phyloP scores from a whole-genome alignment of 2,888 invertebrate genomes.

The Lithophane leautieri region DNA sequence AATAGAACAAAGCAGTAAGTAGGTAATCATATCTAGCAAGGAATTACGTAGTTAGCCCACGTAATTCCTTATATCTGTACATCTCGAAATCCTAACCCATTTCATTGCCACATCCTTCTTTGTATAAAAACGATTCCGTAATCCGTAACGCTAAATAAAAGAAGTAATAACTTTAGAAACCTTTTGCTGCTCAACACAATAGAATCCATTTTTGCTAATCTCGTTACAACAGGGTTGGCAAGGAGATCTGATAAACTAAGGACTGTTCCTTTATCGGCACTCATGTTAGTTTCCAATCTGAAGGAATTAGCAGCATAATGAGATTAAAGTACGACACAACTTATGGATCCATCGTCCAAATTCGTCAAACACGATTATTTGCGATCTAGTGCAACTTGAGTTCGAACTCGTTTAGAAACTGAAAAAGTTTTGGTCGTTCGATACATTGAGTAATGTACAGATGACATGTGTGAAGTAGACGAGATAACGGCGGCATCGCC shows the following conservation, averaged over 20 bases:
- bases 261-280: constrained; percentile 5
- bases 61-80: constrained; percentile 12
- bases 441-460: constrained; percentile 36
- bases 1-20: background rate
- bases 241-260: constrained; percentile 48
- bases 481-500: constrained; percentile 73
- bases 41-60: background rate
- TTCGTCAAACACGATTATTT: background rate
- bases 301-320: constrained; percentile 25
- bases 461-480: constrained; percentile 68
- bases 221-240: constrained; percentile 48
- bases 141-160: constrained; percentile 52
- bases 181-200: constrained; percentile 54
- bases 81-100: constrained; percentile 27
- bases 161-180: constrained; percentile 51
- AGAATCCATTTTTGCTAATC: constrained; percentile 59
- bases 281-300: background rate
- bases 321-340: background rate
- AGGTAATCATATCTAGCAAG: background rate
- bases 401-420: background rate
- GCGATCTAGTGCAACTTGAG: background rate
- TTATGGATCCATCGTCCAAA: background rate
- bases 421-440: background rate
- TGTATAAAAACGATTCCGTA: constrained; percentile 33
- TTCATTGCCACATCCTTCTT: constrained; percentile 41